Conservation (phyloP, 1,140 invertebrate species). For the Venturia canescens region DNA sequence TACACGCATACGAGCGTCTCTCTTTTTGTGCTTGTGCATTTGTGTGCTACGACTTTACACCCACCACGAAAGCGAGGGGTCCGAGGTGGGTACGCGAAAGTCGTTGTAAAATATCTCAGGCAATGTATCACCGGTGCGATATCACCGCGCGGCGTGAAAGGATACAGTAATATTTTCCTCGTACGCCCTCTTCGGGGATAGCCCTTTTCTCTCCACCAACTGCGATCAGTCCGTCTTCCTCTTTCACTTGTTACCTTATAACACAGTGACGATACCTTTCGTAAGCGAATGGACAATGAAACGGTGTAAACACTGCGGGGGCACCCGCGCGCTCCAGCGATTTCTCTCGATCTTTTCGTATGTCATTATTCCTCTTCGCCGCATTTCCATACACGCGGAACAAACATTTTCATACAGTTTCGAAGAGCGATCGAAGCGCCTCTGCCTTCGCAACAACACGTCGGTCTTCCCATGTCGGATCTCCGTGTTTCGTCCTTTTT, state of each 20-base stretch:
- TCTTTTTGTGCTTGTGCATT: slow-evolving; percentile 49
- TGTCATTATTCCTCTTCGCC: not conserved
- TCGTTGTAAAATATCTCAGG: slow-evolving; percentile 67
- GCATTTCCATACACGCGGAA: not conserved
- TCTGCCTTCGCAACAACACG: not conserved
- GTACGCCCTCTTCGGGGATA: slow-evolving; percentile 52
- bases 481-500: not conserved
- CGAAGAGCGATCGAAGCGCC: not conserved
- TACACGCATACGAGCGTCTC: slow-evolving; percentile 11
- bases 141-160: slow-evolving; percentile 61
- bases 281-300: slow-evolving; percentile 41
- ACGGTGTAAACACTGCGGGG: slow-evolving; percentile 60
- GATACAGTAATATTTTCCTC: slow-evolving; percentile 63
- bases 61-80: slow-evolving; percentile 48
- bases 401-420: not conserved
- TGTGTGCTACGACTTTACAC: slow-evolving; percentile 50
- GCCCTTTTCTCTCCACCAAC: not conserved
- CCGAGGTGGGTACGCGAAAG: slow-evolving; percentile 52
- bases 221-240: slow-evolving; percentile 17
- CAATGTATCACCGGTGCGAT: slow-evolving; percentile 67
- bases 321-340: slow-evolving; percentile 52
- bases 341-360: not conserved
- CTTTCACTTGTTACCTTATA: slow-evolving; percentile 33
- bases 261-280: slow-evolving; percentile 15
- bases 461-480: not conserved